These are phyloP conservation scores for Antennarius maculatus DNA, from an alignment of 2,797 vertebrate genomes.

Conservation along the genomic window DNA sequence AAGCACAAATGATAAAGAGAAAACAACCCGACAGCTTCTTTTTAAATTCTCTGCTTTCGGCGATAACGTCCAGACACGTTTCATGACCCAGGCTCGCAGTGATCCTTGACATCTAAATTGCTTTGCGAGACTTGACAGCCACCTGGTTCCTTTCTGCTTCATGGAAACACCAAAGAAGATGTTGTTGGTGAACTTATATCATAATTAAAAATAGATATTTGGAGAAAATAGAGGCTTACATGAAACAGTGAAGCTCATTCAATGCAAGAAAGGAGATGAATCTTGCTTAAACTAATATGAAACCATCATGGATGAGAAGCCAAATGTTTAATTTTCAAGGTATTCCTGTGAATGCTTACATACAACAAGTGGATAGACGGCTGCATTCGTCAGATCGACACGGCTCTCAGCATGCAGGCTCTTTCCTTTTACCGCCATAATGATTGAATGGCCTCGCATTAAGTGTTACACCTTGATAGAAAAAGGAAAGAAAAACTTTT, in stretches of 20 bases:
- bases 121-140: constrained; percentile 16
- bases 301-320: too few relatives aligned
- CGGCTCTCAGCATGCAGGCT: neutral
- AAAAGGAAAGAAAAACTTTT: neutral
- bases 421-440: neutral
- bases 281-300: neutral
- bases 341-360: too few relatives aligned
- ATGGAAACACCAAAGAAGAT: constrained; percentile 17
- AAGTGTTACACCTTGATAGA: neutral
- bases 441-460: neutral
- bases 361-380: too few relatives aligned
- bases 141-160: constrained; percentile 8
- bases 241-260: neutral
- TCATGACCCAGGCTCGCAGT: constrained; percentile 1
- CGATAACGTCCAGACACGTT: neutral
- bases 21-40: constrained; percentile 3
- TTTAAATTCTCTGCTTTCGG: neutral
- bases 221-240: constrained; percentile 4
- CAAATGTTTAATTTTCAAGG: too few relatives aligned
- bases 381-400: constrained; percentile 9
- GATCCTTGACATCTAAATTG: constrained; percentile 22
- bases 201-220: neutral
- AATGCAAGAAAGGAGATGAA: neutral
- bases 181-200: neutral
- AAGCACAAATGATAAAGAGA: neutral